Evolutionary conservation across 1,140 invertebrate species (phyloP), one percentile per base, ranked within the genome.

Genomic region (Coenobita brevimanus): DNA sequence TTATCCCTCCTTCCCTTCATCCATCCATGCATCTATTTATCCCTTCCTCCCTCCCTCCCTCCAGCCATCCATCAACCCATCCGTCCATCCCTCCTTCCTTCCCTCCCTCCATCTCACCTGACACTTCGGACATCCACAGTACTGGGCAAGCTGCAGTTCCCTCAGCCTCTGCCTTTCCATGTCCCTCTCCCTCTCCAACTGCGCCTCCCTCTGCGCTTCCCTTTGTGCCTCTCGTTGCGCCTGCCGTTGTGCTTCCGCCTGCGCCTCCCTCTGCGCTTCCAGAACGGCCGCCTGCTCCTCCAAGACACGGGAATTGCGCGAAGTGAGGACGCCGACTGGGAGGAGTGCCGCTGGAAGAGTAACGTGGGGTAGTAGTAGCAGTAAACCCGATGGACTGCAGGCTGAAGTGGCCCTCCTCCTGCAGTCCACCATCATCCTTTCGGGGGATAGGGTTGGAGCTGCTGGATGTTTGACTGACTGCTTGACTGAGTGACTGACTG

Each of bases 81-180:
- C n/a, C n/a, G n/a, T n/a, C n/a, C n/a, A n/a, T n/a, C n/a, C n/a
- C n/a, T n/a, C n/a, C n/a, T n/a, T n/a, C n/a, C n/a, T n/a, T n/a
- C n/a, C n/a, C n/a, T n/a, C n/a, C 17, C 6, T 50, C 6, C 17
- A 6, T 50, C 69, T 60, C 33, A 90, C 89, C 86, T 90, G 89
- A 57, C 89, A 90, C 64, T 90, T 90, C 2, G 87, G 69, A 67
- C 89, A 90, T n/a, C 89, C 89, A 46, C 89, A 90, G 64, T 90
- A 90, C 60, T 90, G 89, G 1, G 89, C 89, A 24, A 90, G 60
- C 67, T 90, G 89, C 3, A 90, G 78, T 17, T 90, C 88, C 10
- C 89, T 41, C 24, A 89, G 38, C 17, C 89, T 50, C 33, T 88
- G 82, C 2, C 88, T 30, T 57, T 90, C 89, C 84, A 87, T 80